phyloP scores from a whole-genome alignment of 2,113 vertebrate species.

The Pholis gunnellus region DNA sequence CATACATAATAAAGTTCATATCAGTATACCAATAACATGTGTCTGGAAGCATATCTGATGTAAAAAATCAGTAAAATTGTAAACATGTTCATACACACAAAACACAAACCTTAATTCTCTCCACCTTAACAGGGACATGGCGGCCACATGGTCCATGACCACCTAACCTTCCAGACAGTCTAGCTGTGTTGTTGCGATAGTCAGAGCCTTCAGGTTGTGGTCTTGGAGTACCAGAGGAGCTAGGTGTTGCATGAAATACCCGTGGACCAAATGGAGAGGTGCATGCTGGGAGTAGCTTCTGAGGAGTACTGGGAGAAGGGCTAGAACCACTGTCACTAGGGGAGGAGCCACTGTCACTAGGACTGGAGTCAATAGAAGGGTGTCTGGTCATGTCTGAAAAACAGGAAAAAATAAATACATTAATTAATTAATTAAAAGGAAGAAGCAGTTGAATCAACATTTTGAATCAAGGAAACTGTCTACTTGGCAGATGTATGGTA shows the following conservation, averaged over 20 bases:
- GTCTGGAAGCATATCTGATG: neutral
- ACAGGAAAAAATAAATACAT: conserved; percentile 14
- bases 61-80: too few relatives aligned
- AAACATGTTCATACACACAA: conserved; percentile 22
- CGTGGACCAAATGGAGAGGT: conserved; percentile 80
- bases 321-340: conserved; percentile 83
- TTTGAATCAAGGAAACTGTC: neutral
- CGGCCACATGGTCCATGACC: conserved; percentile 79
- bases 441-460: neutral
- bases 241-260: conserved; percentile 70
- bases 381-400: conserved; percentile 83
- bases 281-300: conserved; percentile 81
- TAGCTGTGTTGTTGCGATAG: conserved; percentile 66
- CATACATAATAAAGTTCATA: conserved; percentile 18
- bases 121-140: conserved; percentile 81
- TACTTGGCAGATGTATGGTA: neutral
- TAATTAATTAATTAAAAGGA: conserved; percentile 4
- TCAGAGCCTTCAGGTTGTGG: conserved; percentile 91
- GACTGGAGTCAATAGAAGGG: conserved; percentile 83
- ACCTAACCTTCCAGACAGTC: conserved; percentile 75
- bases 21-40: neutral
- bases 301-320: conserved; percentile 82
- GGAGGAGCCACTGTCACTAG: conserved; percentile 79
- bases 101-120: conserved; percentile 84
- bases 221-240: conserved; percentile 76